Conservation (phyloP, 2,113 vertebrate species). For the Macroglossus sobrinus region DNA sequence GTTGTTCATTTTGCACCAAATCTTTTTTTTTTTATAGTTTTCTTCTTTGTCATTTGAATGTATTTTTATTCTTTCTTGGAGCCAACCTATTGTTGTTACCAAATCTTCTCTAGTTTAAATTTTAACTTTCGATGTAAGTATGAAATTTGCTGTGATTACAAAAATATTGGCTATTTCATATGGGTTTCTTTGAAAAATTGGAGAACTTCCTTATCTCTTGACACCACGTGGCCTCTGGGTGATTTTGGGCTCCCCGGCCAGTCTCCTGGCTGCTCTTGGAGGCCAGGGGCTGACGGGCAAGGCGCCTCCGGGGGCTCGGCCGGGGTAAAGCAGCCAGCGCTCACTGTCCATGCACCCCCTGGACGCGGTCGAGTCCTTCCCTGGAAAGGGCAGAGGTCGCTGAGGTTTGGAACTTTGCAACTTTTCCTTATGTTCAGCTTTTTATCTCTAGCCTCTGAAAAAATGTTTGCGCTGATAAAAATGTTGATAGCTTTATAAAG, state of each 20-base stretch:
- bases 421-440: not conserved
- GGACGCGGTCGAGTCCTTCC: not conserved
- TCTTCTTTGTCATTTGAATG: not conserved
- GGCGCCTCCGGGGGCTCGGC: rapidly evolving
- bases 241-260: not conserved
- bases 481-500: not conserved
- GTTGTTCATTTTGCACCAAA: not conserved
- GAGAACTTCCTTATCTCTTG: too few relatives aligned
- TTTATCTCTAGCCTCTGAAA: not conserved
- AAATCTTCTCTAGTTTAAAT: not conserved
- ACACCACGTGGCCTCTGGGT: rapidly evolving
- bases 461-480: not conserved
- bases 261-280: rapidly evolving
- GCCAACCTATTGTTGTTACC: not conserved
- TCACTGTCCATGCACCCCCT: rapidly evolving
- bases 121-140: not conserved
- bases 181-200: not conserved
- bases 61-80: not conserved
- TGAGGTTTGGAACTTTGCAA: not conserved
- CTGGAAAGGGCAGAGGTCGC: not conserved
- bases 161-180: not conserved
- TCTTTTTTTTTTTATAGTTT: not conserved
- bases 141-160: not conserved
- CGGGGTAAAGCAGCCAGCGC: rapidly evolving
- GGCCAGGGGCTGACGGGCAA: rapidly evolving